Evolutionary conservation across 2,888 invertebrate species (phyloP).

Genomic region (Emmelina monodactyla): DNA sequence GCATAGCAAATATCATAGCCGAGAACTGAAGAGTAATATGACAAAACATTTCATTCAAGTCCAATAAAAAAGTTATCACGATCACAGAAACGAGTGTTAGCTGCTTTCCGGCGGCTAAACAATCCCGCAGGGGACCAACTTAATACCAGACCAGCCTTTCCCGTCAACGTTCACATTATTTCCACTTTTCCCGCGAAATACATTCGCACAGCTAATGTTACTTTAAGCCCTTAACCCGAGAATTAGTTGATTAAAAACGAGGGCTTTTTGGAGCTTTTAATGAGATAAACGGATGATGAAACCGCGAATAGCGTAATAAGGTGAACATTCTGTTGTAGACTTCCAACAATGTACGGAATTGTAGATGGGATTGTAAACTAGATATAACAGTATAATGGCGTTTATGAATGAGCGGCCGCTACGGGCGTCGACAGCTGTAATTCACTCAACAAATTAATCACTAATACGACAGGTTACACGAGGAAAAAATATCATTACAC

Average conservation of each 20-base stretch:
- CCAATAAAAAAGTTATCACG: constrained; percentile 60
- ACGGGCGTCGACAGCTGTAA: constrained; percentile 42
- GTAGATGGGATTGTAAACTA: no score
- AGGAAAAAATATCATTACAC: constrained; percentile 36
- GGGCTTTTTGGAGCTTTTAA: neutral
- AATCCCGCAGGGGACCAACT: constrained; percentile 44
- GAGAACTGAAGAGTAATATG: constrained; percentile 47
- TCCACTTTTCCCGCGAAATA: constrained; percentile 13
- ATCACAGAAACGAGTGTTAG: constrained; percentile 50
- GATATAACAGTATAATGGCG: no score
- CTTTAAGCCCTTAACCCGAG: neutral
- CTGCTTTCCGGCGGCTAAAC: constrained; percentile 42
- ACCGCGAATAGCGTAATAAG: no score
- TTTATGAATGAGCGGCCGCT: neutral
- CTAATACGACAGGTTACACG: constrained; percentile 45
- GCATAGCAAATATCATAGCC: constrained; percentile 44
- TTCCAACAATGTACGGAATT: no score
- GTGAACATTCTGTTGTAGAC: no score
- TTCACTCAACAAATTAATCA: constrained; percentile 55
- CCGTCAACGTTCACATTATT: constrained; percentile 26
- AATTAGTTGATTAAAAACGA: neutral
- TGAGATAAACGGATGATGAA: constrained; percentile 8
- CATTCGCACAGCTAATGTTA: constrained; percentile 3
- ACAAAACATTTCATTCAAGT: constrained; percentile 59
- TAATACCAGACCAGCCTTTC: constrained; percentile 28